Evolutionary conservation across 2,797 vertebrate species (phyloP), one percentile per base, ranked within the genome.

Genomic region (Telmatherina bonti): DNA sequence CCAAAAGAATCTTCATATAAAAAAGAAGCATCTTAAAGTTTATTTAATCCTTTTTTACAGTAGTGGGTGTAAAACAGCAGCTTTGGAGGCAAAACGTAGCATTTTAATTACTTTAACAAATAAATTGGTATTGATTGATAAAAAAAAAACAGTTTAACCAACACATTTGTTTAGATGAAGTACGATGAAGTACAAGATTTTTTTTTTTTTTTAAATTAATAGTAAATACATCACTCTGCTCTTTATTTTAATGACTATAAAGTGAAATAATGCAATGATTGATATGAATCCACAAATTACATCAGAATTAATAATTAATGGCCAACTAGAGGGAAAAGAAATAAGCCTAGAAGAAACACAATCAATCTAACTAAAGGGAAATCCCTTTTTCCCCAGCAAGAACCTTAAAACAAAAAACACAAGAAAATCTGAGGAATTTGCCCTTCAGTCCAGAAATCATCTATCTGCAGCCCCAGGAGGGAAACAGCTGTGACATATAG

Each of bases 1-100:
- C 68, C 35, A 55, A 56, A 41, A 69, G 51, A 30, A 55, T 38
- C 43, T 36, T 49, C 63, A 63, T 33, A 29, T 31, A 43, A 27
- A 11, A 24, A 29, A 29, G 55, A 63, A 51, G 33, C 8, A 24
- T 18, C 24, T 26, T 10, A 20, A 7, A 43, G 16, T 43, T 20
- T 13, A 43, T 43, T 8, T 6, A 43, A 18, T 33, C 7, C 45
- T 59, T n/a, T 2, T 5, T 47, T 16, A 41, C 29, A 41, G 15
- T 7, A 18, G 38, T 43, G 41, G 41, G 18, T 43, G 18, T 43
- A 43, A 62, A 67, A 56, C 18, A 51, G 22, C 8, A 53, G 36
- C 7, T 31, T 33, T 43, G 3, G 0, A 24, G 27, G 7, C 15
- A 13, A 33, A 35, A 43, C 12, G 16, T 43, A 5, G 18, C 41